Percentiles rank a stretch among this genome's conserved stretches.
Evolutionary conservation across 2,113 vertebrate species (phyloP).

Genomic region (Lipophrys pholis): DNA sequence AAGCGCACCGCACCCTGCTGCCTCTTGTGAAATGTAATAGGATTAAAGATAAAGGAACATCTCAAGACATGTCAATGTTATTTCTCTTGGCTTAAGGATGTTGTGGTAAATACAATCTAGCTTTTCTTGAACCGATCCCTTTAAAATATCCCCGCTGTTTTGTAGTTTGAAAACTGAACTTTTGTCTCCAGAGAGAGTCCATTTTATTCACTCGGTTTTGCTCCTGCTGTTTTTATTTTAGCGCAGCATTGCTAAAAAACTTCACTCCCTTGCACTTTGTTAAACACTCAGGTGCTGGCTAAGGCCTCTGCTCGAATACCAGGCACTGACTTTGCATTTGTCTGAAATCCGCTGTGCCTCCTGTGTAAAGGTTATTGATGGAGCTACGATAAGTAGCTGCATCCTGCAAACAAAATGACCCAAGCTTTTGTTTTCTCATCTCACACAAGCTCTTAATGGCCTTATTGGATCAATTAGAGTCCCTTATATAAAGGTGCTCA

Average conservation of each 20-base stretch:
- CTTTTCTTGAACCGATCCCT: not conserved
- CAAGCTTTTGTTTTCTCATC: constrained; percentile 72
- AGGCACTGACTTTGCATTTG: constrained; percentile 56
- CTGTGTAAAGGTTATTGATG: constrained; percentile 69
- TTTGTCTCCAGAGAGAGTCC: not conserved
- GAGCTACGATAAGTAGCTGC: constrained; percentile 53
- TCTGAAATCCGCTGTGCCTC: constrained; percentile 59
- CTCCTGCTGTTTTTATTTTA: constrained; percentile 32
- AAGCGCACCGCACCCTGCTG: not conserved
- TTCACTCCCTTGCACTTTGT: constrained; percentile 28
- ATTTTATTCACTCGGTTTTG: not conserved
- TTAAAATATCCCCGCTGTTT: not conserved
- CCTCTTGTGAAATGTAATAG: constrained; percentile 1
- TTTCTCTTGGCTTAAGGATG: not conserved
- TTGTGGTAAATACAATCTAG: constrained; percentile 4
- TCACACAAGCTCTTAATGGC: constrained; percentile 63
- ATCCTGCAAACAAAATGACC: constrained; percentile 41
- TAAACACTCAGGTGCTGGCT: constrained; percentile 40
- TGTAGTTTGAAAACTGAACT: not conserved
- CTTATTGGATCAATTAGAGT: constrained; percentile 76
- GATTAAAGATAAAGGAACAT: not conserved
- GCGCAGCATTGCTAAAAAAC: constrained; percentile 45
- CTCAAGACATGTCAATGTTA: not conserved
- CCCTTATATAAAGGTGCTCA: constrained; percentile 61
- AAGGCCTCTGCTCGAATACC: constrained; percentile 48